These are phyloP conservation scores for Caenorhabditis panamensis DNA, from an alignment of 2,888 invertebrate species.

Conservation along the genomic window DNA sequence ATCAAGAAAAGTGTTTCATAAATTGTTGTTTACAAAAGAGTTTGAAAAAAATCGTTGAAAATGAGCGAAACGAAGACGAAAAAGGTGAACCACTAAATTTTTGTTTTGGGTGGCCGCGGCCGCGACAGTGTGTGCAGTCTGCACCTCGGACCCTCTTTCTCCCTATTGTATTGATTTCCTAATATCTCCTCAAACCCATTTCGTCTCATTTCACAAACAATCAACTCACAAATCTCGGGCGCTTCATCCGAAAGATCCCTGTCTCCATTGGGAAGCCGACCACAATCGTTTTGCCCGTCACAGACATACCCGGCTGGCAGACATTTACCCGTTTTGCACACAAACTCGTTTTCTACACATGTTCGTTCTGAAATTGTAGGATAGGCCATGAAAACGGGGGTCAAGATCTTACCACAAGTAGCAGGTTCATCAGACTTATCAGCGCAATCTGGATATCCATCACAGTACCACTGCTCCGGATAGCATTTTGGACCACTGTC, in stretches of 20 bases:
- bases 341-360: slow-evolving; percentile 84
- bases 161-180: too few relatives aligned
- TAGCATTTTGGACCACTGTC: slow-evolving; percentile 84
- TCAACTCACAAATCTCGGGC: slow-evolving; percentile 44
- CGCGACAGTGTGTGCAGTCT: too few relatives aligned
- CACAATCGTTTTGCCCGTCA: slow-evolving; percentile 73
- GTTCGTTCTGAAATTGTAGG: slow-evolving; percentile 26
- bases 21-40: not conserved
- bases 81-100: too few relatives aligned
- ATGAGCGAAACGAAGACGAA: too few relatives aligned
- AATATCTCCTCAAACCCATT: too few relatives aligned
- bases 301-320: slow-evolving; percentile 67
- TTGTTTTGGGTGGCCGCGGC: too few relatives aligned
- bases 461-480: slow-evolving; percentile 89
- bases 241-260: slow-evolving; percentile 87
- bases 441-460: slow-evolving; percentile 86
- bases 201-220: too few relatives aligned
- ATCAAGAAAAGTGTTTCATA: too few relatives aligned
- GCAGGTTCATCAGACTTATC: slow-evolving; percentile 69
- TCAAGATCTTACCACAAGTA: slow-evolving; percentile 60
- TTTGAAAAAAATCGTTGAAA: too few relatives aligned
- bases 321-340: slow-evolving; percentile 86
- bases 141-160: too few relatives aligned
- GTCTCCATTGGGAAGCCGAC: slow-evolving; percentile 83
- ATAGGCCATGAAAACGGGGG: too few relatives aligned